phyloP scores from a whole-genome alignment of 92 coral and sea anemone species.

The Micromussa lordhowensis region DNA sequence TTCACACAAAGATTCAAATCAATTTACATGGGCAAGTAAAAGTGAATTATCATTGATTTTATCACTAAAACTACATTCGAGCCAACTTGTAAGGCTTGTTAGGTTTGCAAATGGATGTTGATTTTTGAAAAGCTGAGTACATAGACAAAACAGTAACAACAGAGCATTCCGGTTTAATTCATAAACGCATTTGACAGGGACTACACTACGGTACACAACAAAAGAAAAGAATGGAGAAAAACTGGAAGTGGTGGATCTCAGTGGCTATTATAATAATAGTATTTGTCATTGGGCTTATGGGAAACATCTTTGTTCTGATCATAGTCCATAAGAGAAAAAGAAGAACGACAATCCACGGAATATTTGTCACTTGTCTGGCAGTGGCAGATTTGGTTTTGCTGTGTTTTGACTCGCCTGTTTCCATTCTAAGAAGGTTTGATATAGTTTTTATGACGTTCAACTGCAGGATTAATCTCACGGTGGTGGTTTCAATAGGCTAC shows the following conservation, averaged over 20 bases:
- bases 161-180: no score
- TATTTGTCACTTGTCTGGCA: slow-evolving; percentile 67
- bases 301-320: slow-evolving; percentile 57
- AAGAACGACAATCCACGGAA: slow-evolving; percentile 57
- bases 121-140: no score
- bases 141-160: no score
- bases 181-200: no score
- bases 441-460: background rate
- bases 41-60: no score
- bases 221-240: background rate
- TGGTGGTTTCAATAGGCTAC: slow-evolving; percentile 56
- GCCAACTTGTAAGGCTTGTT: no score
- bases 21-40: no score
- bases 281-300: slow-evolving; percentile 59
- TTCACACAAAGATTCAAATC: no score
- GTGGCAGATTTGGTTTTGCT: slow-evolving; percentile 62
- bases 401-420: slow-evolving; percentile 49
- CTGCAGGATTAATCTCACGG: slow-evolving; percentile 45
- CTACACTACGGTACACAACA: no score
- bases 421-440: slow-evolving; percentile 22
- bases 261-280: background rate
- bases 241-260: background rate
- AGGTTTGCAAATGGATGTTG: no score
- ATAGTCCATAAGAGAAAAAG: slow-evolving; percentile 25
- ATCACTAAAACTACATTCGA: no score